Conservation (phyloP, 2,797 vertebrate species). For the Craterocephalus amniculus region DNA sequence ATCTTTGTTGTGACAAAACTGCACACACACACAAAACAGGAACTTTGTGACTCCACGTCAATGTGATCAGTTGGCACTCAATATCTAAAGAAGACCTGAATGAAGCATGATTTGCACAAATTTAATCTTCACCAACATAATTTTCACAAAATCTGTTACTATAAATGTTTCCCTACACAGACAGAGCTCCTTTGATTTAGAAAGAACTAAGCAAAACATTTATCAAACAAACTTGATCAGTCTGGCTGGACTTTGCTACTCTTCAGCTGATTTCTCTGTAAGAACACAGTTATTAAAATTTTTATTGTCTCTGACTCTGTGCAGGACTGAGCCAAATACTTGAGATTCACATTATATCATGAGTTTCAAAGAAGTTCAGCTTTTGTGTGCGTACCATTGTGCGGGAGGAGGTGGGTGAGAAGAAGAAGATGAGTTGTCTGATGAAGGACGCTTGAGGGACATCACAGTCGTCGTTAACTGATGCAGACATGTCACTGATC, state of each 20-base stretch:
- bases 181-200: too few species aligned
- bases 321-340: too few species aligned
- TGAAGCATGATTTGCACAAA: neutral
- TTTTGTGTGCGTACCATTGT: conserved; percentile 81
- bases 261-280: too few species aligned
- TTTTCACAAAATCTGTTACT: too few species aligned
- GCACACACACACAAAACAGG: conserved; percentile 3
- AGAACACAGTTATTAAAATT: too few species aligned
- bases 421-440: conserved; percentile 86
- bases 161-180: too few species aligned
- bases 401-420: conserved; percentile 86
- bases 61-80: neutral
- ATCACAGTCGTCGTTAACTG: conserved; percentile 75
- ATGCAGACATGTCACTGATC: conserved; percentile 74
- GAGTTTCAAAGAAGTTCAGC: too few species aligned
- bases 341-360: too few species aligned
- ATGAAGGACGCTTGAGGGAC: conserved; percentile 78
- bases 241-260: neutral
- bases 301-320: neutral
- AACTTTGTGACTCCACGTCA: neutral
- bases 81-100: neutral
- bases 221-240: too few species aligned
- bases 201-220: too few species aligned
- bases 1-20: conserved; percentile 89
- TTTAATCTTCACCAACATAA: neutral